A percentile compares a stretch with the other conserved stretches of the same genome.
Conservation (phyloP, 2,797 vertebrate genomes). For the Poeciliopsis gracilis region DNA sequence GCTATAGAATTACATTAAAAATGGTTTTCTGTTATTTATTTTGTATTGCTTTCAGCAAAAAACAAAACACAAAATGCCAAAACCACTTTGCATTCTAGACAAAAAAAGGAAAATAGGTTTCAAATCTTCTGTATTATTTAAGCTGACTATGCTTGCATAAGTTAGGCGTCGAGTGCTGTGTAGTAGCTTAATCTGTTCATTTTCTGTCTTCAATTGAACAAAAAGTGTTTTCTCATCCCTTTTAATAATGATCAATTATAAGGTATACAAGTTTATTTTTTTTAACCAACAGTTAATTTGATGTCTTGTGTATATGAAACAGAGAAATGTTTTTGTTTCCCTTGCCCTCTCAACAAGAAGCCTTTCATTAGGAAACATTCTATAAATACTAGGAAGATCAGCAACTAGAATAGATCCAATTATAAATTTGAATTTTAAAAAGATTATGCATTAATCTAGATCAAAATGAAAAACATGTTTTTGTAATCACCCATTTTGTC, state of each 20-base stretch:
- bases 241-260: no score
- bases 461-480: neutral
- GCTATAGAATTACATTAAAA: neutral
- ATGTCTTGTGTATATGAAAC: neutral
- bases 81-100: neutral
- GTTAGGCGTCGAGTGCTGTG: neutral
- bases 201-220: neutral
- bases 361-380: neutral
- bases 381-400: neutral
- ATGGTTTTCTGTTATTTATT: neutral
- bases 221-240: neutral
- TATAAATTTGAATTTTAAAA: neutral
- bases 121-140: neutral
- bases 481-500: conserved; percentile 1
- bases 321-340: neutral
- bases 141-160: neutral
- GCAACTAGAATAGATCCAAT: neutral
- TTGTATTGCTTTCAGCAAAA: neutral
- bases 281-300: neutral
- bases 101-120: neutral
- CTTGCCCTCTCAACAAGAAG: neutral
- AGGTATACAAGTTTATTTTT: neutral
- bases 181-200: neutral
- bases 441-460: neutral
- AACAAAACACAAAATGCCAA: neutral